Evolutionary conservation across 30 jellyfish, hydroid and myxozoan genomes (phyloP).

Genomic region (Pseudorhiza aurosa): DNA sequence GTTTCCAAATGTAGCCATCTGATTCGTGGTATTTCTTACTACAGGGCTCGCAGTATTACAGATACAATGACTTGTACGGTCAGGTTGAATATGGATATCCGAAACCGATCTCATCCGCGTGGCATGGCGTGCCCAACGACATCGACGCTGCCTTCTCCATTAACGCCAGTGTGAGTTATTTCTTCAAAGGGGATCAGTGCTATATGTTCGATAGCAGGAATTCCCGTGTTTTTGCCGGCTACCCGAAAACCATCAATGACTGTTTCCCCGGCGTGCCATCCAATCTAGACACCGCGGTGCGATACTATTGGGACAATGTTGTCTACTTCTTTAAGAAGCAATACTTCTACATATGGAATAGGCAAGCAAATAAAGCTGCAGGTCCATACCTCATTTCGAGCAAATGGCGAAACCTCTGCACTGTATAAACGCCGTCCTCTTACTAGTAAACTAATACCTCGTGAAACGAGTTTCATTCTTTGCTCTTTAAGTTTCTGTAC

Average conservation of each 20-base stretch:
- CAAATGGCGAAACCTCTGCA: constrained; percentile 80
- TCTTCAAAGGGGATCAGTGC: constrained; percentile 70
- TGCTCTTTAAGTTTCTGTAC: background rate
- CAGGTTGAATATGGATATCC: constrained; percentile 78
- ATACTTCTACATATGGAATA: constrained; percentile 55
- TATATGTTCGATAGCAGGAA: constrained; percentile 55
- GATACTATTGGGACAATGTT: constrained; percentile 70
- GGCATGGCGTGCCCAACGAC: constrained; percentile 86
- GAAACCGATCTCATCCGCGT: constrained; percentile 57
- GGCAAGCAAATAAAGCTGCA: constrained; percentile 1
- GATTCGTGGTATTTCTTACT: no score
- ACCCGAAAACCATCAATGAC: constrained; percentile 66
- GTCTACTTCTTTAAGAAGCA: constrained; percentile 74
- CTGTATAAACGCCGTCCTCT: constrained; percentile 1
- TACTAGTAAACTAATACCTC: background rate
- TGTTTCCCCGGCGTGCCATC: constrained; percentile 78
- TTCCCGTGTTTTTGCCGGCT: constrained; percentile 59
- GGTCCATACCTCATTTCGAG: constrained; percentile 60
- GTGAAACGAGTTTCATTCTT: background rate
- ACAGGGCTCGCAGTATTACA: constrained; percentile 80
- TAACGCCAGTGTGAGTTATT: constrained; percentile 56
- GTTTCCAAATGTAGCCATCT: no score
- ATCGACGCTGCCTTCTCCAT: constrained; percentile 89
- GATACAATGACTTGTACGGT: constrained; percentile 61
- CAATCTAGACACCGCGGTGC: constrained; percentile 73